Evolutionary conservation across 2,888 invertebrate genomes (phyloP), one percentile per base, ranked within the genome.

Genomic region (Petrolisthes manimaculis): DNA sequence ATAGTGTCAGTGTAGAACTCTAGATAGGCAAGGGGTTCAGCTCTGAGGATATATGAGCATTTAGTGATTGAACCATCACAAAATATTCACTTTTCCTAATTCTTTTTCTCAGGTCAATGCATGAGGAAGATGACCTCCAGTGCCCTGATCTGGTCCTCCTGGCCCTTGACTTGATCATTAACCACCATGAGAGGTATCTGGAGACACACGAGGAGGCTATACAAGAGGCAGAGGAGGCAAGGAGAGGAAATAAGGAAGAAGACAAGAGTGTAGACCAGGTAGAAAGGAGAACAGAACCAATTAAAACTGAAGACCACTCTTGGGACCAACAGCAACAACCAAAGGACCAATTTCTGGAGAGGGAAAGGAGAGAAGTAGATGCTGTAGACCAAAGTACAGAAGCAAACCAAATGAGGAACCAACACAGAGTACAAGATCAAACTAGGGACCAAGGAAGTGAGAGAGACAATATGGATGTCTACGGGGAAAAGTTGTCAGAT

Each of bases 121-220:
- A 61, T 24, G 81, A 82, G 24, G 88, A 88, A 8, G 84, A 88
- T 24, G 82, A 84, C 53, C 54, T 88, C 4, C 79, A 88, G 61
- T 88, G 88, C 37, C 88, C 88, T n/a, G 84, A 88, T 80, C 81
- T 88, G n/a, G 88, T 84, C 14, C 67, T 88, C 18, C 75, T 88
- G 75, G 88, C 88, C 5, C 54, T 88, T 21, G 88, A 88, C 81
- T 69, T 88, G 5, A 84, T 88, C 75, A 88, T 88, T 56, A 88
- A 84, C 77, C 88, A 88, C 81, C 88, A 88, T 18, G 88, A 84
- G 67, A 84, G 77, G 77, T 88, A 84, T 67, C 81, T 88, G 4
- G 88, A 87, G 71, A 69, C 83, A 1, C 77, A 21, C 18, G 87
- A 87, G 71, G 87, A 87, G 74, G 86, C 61, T 3, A 24, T 51